phyloP scores from a whole-genome alignment of 2,113 vertebrate genomes.

The Asarcornis scutulata region DNA sequence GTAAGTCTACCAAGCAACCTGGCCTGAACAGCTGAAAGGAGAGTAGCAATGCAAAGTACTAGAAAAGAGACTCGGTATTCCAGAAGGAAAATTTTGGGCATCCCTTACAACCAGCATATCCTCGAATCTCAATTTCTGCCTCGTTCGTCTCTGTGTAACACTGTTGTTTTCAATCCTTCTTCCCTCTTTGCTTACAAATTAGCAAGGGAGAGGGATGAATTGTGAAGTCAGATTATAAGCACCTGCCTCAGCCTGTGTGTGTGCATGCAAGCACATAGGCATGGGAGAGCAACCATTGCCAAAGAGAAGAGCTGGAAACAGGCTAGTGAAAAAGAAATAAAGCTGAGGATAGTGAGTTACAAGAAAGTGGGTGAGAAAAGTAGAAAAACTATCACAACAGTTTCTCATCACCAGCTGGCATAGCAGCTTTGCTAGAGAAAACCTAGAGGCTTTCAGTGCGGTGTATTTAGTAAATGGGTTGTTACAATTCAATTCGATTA shows the following conservation, averaged over 20 bases:
- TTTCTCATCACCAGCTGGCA: background rate
- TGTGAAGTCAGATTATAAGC: background rate
- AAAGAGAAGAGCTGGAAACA: slow-evolving; percentile 3
- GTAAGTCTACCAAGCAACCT: slow-evolving; percentile 32
- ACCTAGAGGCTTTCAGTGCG: background rate
- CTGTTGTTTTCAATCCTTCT: background rate
- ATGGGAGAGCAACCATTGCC: background rate
- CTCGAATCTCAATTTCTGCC: background rate
- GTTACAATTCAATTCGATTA: background rate
- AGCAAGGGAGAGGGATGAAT: background rate
- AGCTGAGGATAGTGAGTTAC: background rate
- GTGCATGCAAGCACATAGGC: background rate
- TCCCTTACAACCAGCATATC: background rate
- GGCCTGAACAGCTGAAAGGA: slow-evolving; percentile 16
- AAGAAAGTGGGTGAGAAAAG: background rate
- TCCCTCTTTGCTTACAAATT: background rate
- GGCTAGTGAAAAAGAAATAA: background rate
- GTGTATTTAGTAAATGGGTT: background rate
- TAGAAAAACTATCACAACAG: background rate
- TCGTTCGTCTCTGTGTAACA: background rate
- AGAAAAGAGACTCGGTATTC: background rate
- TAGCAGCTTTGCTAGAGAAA: background rate
- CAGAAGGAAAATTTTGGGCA: background rate
- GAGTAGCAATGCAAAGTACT: background rate
- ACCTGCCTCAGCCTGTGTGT: background rate